A percentile compares a stretch with the other conserved stretches of the same genome.
Evolutionary conservation across 2,113 vertebrate species (phyloP).

Genomic region (Pomatostomus ruficeps): DNA sequence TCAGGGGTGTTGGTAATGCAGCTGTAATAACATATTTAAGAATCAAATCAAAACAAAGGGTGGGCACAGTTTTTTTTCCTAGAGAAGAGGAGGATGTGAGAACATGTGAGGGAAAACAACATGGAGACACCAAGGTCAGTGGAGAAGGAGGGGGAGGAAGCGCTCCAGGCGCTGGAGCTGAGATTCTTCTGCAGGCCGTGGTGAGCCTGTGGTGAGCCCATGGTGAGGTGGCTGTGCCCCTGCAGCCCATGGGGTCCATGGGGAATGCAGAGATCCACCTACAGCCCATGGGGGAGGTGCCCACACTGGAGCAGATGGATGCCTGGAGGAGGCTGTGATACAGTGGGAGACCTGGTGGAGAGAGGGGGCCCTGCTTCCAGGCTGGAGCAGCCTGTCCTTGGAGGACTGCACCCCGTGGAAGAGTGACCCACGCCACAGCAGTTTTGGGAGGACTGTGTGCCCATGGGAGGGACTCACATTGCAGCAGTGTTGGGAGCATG

Average conservation of each 20-base stretch:
- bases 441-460: too few relatives aligned
- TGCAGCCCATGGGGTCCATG: not conserved
- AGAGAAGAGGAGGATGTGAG: not conserved
- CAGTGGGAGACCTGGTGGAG: too few relatives aligned
- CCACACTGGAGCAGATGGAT: too few relatives aligned
- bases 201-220: too few relatives aligned
- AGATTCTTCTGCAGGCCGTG: not conserved
- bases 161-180: accelerated
- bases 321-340: not conserved
- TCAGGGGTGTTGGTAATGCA: accelerated
- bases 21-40: not conserved
- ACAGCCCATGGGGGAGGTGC: accelerated
- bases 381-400: not conserved
- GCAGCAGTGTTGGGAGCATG: too few relatives aligned
- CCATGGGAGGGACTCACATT: too few relatives aligned
- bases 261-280: not conserved
- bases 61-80: not conserved
- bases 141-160: too few relatives aligned
- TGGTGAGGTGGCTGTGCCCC: not conserved
- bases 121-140: not conserved
- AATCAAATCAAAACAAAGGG: not conserved
- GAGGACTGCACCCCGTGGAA: not conserved
- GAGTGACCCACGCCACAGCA: accelerated
- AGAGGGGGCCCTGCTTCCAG: not conserved
- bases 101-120: not conserved